A percentile compares a stretch with the other conserved stretches of the same genome.
Conservation (phyloP, 2,888 invertebrate species). For the Poecilus cupreus region DNA sequence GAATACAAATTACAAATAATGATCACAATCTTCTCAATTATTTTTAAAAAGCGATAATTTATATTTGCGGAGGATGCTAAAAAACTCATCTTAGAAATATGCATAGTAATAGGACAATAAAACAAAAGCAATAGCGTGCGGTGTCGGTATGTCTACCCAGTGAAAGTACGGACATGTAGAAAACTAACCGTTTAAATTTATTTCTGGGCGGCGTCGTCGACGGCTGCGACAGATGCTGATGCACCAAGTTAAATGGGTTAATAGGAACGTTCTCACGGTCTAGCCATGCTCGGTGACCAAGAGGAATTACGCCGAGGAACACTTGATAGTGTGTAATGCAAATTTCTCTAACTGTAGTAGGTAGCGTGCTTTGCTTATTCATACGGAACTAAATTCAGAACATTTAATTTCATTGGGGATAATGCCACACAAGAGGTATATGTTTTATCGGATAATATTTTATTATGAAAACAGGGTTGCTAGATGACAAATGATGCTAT, state of each 20-base stretch:
- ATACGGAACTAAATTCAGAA: no score
- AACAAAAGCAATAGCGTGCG: conserved; percentile 3
- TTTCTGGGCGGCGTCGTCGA: conserved; percentile 10
- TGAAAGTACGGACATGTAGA: background rate
- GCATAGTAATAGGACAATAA: conserved; percentile 7
- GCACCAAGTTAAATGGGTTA: conserved; percentile 27
- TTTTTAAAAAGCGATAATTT: conserved; percentile 16
- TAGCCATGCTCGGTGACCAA: background rate
- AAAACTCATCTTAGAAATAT: background rate
- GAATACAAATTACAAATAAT: conserved; percentile 4
- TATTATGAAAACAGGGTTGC: no score
- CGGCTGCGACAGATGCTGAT: background rate
- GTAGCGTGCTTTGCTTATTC: background rate
- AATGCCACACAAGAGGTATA: no score
- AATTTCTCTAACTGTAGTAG: conserved; percentile 31
- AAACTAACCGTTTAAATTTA: background rate
- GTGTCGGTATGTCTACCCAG: background rate
- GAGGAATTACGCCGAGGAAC: background rate
- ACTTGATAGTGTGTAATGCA: background rate
- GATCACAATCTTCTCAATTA: conserved; percentile 3
- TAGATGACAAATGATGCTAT: no score
- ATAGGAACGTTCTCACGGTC: conserved; percentile 28
- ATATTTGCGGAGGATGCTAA: conserved; percentile 6
- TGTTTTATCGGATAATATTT: no score
- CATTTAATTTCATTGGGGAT: no score